Conservation (phyloP, 2,113 vertebrate genomes). For the Sylvilagus bachmani region DNA sequence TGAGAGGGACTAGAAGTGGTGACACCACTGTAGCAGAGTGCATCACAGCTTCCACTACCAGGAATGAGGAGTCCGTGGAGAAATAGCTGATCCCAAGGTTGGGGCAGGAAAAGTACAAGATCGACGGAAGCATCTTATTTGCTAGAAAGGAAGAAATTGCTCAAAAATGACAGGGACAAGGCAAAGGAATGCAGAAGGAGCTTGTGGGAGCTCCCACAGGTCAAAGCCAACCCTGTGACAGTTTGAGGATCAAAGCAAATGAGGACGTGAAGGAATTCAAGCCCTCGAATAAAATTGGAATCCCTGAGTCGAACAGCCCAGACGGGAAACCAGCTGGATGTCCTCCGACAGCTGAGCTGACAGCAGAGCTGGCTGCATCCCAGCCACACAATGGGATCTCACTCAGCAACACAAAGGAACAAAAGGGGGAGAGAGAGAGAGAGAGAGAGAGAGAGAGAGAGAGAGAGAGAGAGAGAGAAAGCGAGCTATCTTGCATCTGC, state of each 20-base stretch:
- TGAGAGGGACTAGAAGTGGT: neutral
- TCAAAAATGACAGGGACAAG: neutral
- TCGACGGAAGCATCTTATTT: neutral
- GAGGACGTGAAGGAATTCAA: neutral
- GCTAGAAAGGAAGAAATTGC: neutral
- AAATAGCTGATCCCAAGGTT: neutral
- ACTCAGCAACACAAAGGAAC: neutral
- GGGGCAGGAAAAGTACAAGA: neutral
- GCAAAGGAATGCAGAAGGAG: neutral
- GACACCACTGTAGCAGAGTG: neutral
- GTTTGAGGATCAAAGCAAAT: neutral
- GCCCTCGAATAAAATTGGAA: neutral
- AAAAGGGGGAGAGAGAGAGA: no score
- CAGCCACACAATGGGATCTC: neutral
- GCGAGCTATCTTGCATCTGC: no score
- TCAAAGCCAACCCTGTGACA: neutral
- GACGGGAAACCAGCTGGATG: neutral
- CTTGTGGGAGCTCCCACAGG: neutral
- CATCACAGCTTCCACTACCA: neutral
- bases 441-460: no score
- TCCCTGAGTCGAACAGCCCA: neutral
- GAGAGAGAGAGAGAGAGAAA: no score
- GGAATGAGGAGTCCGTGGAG: neutral
- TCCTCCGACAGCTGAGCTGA: neutral
- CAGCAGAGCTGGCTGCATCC: neutral